These are phyloP conservation scores for Pinctada fucata DNA, from an alignment of 2,888 invertebrate genomes.

Conservation along the genomic window DNA sequence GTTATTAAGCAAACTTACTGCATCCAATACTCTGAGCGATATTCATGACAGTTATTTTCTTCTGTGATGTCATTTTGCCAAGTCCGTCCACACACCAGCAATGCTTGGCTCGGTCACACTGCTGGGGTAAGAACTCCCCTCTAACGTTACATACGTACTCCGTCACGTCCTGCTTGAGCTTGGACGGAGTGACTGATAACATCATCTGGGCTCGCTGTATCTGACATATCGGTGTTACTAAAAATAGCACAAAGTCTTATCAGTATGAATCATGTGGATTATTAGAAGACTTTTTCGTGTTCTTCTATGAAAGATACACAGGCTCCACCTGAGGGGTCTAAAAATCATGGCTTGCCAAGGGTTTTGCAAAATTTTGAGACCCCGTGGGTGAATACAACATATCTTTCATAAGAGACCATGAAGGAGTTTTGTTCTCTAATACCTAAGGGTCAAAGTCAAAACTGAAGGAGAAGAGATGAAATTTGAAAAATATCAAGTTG, in stretches of 20 bases:
- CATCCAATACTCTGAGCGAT: conserved; percentile 14
- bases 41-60: neutral
- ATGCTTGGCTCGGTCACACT: conserved; percentile 13
- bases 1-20: conserved; percentile 18
- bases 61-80: conserved; percentile 13
- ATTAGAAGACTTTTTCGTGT: neutral
- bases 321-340: no score
- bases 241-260: neutral
- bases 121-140: conserved; percentile 33
- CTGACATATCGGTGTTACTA: conserved; percentile 32
- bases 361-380: no score
- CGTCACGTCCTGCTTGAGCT: neutral
- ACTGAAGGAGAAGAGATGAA: no score
- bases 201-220: conserved; percentile 13
- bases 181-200: neutral
- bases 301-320: no score
- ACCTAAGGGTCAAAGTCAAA: no score
- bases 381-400: no score
- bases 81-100: conserved; percentile 41
- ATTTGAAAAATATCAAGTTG: no score
- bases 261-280: neutral
- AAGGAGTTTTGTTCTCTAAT: no score
- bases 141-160: conserved; percentile 28
- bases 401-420: no score
- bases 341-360: no score